Evolutionary conservation across 2,888 invertebrate species (phyloP), one percentile per base, ranked within the genome.

Genomic region (Nowickia ferox): DNA sequence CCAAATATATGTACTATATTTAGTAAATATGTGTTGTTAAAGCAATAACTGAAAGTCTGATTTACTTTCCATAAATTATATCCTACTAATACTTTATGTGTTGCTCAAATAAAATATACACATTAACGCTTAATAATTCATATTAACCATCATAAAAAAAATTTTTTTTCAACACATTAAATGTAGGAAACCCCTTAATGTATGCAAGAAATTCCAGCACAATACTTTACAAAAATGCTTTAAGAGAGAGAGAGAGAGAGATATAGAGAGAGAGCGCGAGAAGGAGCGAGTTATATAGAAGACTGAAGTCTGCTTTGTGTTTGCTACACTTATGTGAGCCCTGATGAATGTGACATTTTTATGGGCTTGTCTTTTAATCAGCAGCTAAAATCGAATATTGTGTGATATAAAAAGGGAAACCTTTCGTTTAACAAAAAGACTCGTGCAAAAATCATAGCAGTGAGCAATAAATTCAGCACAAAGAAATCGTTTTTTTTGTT

Each of bases 271-370:
- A 13, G 30, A n/a, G 42, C 42, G 13, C 11, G 42, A 38, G 30
- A 51, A 53, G 3, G 15, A 51, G 17, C n/a, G n/a, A n/a, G n/a
- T n/a, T n/a, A n/a, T n/a, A n/a, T n/a, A n/a, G n/a, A n/a, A n/a
- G n/a, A n/a, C n/a, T n/a, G n/a, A n/a, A n/a, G n/a, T n/a, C n/a
- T n/a, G n/a, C n/a, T n/a, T 15, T 53, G 68, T 72, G 51, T 80
- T 63, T 79, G 57, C 57, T 55, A 75, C 78, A 79, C 75, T 84
- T 69, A 61, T 84, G 71, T 69, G 61, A 46, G 72, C 30, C 71
- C 84, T 87, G 83, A 88, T 87, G 76, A 84, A 88, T 87, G 87
- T 83, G 87, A 87, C 87, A 87, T 71, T 86, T 88, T 88, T 87
- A 87, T 87, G 87, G 84, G 77, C 87, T 86, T 86, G 86, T 74